A percentile compares a stretch with the other conserved stretches of the same genome.
Conservation (phyloP, 2,888 invertebrate species). For the Campoletis raptor region DNA sequence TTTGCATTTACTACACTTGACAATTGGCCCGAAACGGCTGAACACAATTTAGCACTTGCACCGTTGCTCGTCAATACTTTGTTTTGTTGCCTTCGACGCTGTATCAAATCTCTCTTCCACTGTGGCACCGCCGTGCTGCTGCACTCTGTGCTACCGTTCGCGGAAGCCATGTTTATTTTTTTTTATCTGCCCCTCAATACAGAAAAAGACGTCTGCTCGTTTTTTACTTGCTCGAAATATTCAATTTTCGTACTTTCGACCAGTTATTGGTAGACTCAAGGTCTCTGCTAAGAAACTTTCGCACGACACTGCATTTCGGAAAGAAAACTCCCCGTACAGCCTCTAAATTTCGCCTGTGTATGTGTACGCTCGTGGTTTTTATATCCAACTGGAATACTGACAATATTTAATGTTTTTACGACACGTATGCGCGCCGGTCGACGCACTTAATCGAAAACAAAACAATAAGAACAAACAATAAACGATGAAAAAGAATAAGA, state of each 20-base stretch:
- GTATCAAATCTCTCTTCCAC: slow-evolving; percentile 94
- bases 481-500: slow-evolving; percentile 5
- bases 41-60: slow-evolving; percentile 77
- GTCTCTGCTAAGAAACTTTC: slow-evolving; percentile 39
- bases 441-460: slow-evolving; percentile 13
- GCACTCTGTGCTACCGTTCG: slow-evolving; percentile 63
- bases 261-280: not conserved
- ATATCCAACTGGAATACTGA: not conserved
- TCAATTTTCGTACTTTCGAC: not conserved
- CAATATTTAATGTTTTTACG: not conserved
- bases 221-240: not conserved
- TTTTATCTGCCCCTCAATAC: not conserved
- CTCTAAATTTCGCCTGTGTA: not conserved
- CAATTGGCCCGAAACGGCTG: slow-evolving; percentile 72
- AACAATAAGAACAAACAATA: slow-evolving; percentile 24
- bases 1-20: not conserved
- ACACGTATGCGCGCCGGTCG: not conserved
- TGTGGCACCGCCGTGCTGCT: slow-evolving; percentile 87
- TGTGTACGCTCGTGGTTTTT: not conserved
- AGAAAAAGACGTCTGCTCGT: slow-evolving; percentile 29
- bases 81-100: slow-evolving; percentile 88
- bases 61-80: slow-evolving; percentile 80
- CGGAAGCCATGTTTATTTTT: slow-evolving; percentile 67
- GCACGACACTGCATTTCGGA: slow-evolving; percentile 41
- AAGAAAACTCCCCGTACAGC: slow-evolving; percentile 4